phyloP scores from a whole-genome alignment of 2,888 invertebrate genomes.

The Eristalis intricaria region DNA sequence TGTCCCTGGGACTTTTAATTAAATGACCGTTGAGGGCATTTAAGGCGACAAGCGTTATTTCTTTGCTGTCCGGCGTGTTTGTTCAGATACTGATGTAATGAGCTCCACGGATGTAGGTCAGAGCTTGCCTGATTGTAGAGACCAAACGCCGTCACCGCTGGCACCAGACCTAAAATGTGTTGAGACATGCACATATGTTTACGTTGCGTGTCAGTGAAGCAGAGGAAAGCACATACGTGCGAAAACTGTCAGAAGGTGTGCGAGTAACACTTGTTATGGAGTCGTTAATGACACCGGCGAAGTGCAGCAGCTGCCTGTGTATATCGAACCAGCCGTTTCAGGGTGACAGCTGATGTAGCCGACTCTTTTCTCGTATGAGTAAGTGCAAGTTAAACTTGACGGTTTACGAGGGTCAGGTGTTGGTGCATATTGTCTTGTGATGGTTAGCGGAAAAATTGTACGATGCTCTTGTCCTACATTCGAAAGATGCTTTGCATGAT shows the following conservation, averaged over 20 bases:
- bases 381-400: conserved; percentile 67
- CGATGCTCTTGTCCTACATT: conserved; percentile 61
- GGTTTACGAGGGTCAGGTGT: conserved; percentile 62
- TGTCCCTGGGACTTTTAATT: conserved; percentile 59
- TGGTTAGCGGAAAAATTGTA: conserved; percentile 12
- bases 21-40: conserved; percentile 48
- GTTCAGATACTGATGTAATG: conserved; percentile 44
- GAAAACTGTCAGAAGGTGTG: conserved; percentile 57
- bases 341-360: conserved; percentile 35
- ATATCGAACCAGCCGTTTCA: conserved; percentile 6
- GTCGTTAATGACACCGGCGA: conserved; percentile 44
- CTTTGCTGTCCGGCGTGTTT: not conserved
- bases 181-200: conserved; percentile 8
- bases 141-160: not conserved
- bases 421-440: conserved; percentile 16
- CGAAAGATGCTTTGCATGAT: conserved; percentile 4
- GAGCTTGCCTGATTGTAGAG: conserved; percentile 5
- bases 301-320: conserved; percentile 17
- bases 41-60: conserved; percentile 43
- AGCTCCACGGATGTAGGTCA: conserved; percentile 51
- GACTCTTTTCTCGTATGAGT: conserved; percentile 38
- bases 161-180: not conserved
- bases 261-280: conserved; percentile 53
- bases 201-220: not conserved
- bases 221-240: conserved; percentile 19